phyloP scores from a whole-genome alignment of 2,113 vertebrate genomes.

The Ursus arctos region DNA sequence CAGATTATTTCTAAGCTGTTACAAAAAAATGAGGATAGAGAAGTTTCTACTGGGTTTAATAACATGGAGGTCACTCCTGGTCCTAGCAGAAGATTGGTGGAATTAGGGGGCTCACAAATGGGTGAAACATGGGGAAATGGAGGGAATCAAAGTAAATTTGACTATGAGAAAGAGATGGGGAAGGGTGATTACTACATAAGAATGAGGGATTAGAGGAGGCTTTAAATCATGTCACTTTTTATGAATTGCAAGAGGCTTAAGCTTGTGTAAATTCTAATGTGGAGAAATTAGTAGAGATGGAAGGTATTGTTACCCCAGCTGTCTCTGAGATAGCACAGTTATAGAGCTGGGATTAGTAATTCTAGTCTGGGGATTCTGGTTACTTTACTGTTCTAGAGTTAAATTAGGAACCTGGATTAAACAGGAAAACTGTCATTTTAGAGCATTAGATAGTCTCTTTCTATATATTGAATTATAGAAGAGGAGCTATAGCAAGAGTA shows the following conservation, averaged over 20 bases:
- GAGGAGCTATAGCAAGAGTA: neutral
- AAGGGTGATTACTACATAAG: neutral
- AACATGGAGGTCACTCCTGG: neutral
- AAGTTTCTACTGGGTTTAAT: neutral
- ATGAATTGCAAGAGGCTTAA: neutral
- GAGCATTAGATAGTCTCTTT: neutral
- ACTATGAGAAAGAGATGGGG: neutral
- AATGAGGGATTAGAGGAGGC: neutral
- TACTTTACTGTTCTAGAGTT: neutral
- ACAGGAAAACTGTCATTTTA: neutral
- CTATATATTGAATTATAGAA: neutral
- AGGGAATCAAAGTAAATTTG: neutral
- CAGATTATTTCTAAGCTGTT: neutral
- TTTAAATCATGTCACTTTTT: conserved; percentile 7
- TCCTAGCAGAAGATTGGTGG: neutral
- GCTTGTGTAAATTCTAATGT: neutral
- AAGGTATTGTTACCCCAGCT: neutral
- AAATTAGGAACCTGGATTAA: conserved; percentile 34
- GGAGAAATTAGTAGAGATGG: conserved; percentile 3
- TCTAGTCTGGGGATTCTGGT: neutral
- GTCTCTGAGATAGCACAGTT: neutral
- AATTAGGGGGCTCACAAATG: neutral
- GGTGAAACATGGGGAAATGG: neutral
- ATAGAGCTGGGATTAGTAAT: neutral
- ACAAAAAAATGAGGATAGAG: neutral